Evolutionary conservation across 2,888 invertebrate genomes (phyloP).

Genomic region (Graphium colonna): DNA sequence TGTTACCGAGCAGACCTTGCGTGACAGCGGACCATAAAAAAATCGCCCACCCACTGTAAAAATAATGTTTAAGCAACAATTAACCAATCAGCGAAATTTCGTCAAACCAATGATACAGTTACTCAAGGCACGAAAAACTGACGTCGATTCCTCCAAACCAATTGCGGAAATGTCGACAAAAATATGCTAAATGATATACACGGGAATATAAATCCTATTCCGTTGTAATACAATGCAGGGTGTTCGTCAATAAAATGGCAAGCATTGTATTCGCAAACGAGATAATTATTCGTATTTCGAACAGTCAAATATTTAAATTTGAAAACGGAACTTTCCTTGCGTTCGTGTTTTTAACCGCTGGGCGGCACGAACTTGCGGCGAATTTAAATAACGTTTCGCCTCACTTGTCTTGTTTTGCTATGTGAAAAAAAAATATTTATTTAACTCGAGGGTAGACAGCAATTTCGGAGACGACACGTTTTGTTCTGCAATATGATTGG

Average conservation of each 20-base stretch:
- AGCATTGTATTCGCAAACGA: constrained; percentile 50
- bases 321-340: constrained; percentile 51
- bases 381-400: constrained; percentile 20
- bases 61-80: constrained; percentile 49
- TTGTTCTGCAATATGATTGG: no score
- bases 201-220: background rate
- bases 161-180: constrained; percentile 38
- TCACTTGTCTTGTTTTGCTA: constrained; percentile 9
- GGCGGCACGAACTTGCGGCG: constrained; percentile 22
- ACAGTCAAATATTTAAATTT: constrained; percentile 66
- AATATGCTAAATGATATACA: background rate
- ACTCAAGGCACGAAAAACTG: constrained; percentile 54
- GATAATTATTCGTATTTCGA: constrained; percentile 68
- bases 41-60: constrained; percentile 45
- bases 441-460: background rate
- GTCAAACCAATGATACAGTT: constrained; percentile 70
- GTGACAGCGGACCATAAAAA: constrained; percentile 45
- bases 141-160: constrained; percentile 46
- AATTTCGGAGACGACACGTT: no score
- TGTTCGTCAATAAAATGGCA: constrained; percentile 22
- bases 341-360: constrained; percentile 41
- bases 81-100: constrained; percentile 69
- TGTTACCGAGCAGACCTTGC: constrained; percentile 27
- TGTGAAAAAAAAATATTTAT: background rate
- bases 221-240: constrained; percentile 26